Evolutionary conservation across 2,888 invertebrate genomes (phyloP).

Genomic region (Diplazon laetatorius): DNA sequence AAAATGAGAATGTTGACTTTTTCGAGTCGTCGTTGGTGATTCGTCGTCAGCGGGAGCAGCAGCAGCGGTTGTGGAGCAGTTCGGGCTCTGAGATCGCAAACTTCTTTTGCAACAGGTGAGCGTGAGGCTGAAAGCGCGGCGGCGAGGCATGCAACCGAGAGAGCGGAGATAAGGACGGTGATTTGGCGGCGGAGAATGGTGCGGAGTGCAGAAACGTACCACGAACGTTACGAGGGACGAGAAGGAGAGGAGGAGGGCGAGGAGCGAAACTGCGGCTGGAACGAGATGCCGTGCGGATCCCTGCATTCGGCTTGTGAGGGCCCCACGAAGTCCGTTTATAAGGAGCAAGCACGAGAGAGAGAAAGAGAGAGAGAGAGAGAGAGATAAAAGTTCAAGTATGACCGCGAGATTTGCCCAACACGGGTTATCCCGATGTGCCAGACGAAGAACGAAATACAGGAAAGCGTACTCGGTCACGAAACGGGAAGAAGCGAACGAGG

Average conservation of each 20-base stretch:
- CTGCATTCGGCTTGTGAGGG: slow-evolving; percentile 47
- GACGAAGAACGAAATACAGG: slow-evolving; percentile 51
- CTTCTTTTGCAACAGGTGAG: slow-evolving; percentile 67
- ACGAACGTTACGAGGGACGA: slow-evolving; percentile 49
- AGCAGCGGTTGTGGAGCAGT: slow-evolving; percentile 24
- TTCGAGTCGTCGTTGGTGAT: slow-evolving; percentile 33
- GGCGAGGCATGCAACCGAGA: slow-evolving; percentile 60
- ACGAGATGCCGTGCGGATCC: slow-evolving; percentile 56
- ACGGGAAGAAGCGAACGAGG: slow-evolving; percentile 63
- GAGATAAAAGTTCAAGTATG: not conserved
- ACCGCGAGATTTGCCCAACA: slow-evolving; percentile 42
- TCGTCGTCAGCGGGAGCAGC: slow-evolving; percentile 37
- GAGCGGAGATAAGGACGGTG: slow-evolving; percentile 63
- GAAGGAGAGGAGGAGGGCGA: slow-evolving; percentile 48
- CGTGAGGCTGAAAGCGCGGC: slow-evolving; percentile 54
- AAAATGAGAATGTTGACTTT: slow-evolving; percentile 10
- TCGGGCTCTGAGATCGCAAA: slow-evolving; percentile 44
- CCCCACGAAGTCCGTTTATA: slow-evolving; percentile 62
- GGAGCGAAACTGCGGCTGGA: slow-evolving; percentile 49
- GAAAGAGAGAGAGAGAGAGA: slow-evolving; percentile 8
- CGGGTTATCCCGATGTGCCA: slow-evolving; percentile 3
- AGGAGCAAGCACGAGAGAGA: slow-evolving; percentile 52
- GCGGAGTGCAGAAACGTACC: slow-evolving; percentile 55
- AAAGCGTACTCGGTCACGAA: slow-evolving; percentile 58
- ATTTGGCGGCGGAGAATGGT: slow-evolving; percentile 58